Base-by-base conservation (phyloP, 2,888 invertebrate genomes). In the Drosophila limbata region DNA sequence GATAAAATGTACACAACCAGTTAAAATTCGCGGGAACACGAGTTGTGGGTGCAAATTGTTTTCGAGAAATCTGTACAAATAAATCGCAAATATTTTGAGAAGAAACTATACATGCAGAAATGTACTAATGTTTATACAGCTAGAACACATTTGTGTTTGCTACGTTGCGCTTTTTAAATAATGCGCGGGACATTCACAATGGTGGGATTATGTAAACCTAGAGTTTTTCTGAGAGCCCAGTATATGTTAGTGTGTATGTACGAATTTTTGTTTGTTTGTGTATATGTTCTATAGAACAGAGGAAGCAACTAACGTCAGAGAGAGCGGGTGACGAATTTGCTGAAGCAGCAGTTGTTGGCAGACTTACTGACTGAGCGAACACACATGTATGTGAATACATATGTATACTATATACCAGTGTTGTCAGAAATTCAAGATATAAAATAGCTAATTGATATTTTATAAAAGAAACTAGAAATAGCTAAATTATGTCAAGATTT, bases 281-380 rank as follows among this genome's bases (percentile, higher is more conserved):
- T 66, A 56, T 63, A 19, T 44, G 25, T 35, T n/a, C 61, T 55
- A 33, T 52, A 74, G 56, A 64, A 74, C 35, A 28, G 44, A 66
- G 57, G 63, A 62, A 69, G 33, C 53, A 57, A 61, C 63, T 68
- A 69, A 57, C 62, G 73, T 59, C 57, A 66, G 61, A 66, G 57
- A 55, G 64, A 65, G 51, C 63, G 59, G 66, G 77, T 84, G 83
- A 84, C 84, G 84, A 84, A 84, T 84, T 79, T 64, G 79, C 76
- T 79, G 76, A 66, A 63, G 66, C 65, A 81, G 82, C 81, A 69
- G 67, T 60, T 67, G 79, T 63, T 82, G 69, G 72, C 84, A 87
- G 83, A 82, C 85, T 64, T 52, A 74, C 84, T 81, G 81, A 86
- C 83, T 81, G 72, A 77, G 69, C 53, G 33, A 40, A 39, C 53